A percentile compares a stretch with the other conserved stretches of the same genome.
phyloP scores from a whole-genome alignment of 2,888 invertebrate genomes.

The Tanypteryx hageni region DNA sequence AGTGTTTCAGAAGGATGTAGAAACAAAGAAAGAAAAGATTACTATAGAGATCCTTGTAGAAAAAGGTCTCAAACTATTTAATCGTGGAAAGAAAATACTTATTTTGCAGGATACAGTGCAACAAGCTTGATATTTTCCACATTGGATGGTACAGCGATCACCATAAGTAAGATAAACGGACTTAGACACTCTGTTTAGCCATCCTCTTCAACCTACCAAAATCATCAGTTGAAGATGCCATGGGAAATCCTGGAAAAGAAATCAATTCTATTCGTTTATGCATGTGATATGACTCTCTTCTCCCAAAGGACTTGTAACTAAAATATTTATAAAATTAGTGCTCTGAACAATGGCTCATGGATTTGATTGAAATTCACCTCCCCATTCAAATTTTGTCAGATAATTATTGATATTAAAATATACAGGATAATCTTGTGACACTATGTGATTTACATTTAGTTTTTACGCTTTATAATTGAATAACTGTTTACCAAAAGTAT shows the following conservation, averaged over 20 bases:
- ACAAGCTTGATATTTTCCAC: slow-evolving; percentile 17
- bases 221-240: slow-evolving; percentile 58
- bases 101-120: neutral
- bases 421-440: no score
- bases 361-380: no score
- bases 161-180: slow-evolving; percentile 34
- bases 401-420: no score
- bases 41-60: neutral
- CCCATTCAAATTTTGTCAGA: no score
- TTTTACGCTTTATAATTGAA: no score
- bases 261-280: slow-evolving; percentile 49
- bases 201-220: slow-evolving; percentile 59
- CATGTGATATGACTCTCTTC: neutral
- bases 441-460: no score
- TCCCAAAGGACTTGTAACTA: neutral
- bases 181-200: neutral
- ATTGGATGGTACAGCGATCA: slow-evolving; percentile 29
- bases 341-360: no score
- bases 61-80: neutral
- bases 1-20: neutral
- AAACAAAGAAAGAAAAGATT: neutral
- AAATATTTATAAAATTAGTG: no score
- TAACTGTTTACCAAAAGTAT: no score
- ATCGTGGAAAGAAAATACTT: neutral
- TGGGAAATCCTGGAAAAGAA: slow-evolving; percentile 59